Base-by-base conservation (phyloP, 1,140 invertebrate genomes). In the Bathynomus jamesi region DNA sequence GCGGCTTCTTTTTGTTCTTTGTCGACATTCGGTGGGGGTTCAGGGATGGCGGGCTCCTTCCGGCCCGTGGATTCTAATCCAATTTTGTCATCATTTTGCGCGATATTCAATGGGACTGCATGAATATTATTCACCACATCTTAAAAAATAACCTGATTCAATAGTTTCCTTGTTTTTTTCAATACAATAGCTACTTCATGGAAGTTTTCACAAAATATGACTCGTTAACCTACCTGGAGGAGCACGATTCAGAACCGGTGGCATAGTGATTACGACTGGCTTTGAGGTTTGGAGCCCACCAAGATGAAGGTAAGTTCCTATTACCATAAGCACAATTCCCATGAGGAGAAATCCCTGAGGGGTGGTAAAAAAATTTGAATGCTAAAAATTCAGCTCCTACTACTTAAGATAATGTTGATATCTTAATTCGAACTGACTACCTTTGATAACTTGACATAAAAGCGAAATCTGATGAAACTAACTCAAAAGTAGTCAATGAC, bases 271-370 rank as follows among this genome's bases (percentile, higher is more conserved):
- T 5, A 53, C 40, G 21, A 5, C 13, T 3, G 13, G 13, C 2
- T 53, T 5, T 2, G 2, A 53, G 40, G 13, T 53, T 5, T 5
- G 40, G 21, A 53, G 1, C 13, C 40, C 32, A 7, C 53, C 61
- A 40, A 75, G 32, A 61, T 72, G 67, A 5, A 72, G 70, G 67
- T 75, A 75, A 40, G 66, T 72, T 21, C 70, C 74, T 13, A 40
- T 70, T 25, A 72, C 74, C 61, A 72, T 72, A 25, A 76, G 30
- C 27, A 76, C 17, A 2, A 70, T 53, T 1, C 74, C 74, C 67
- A 76, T 24, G 28, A 76, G 31, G 69, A 76, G 71, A 28, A 76
- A 66, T 28, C 67, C 70, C 74, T 76, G 63, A n/a, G 25, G 31
- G 24, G 3, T 25, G 25, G 30, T 8, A 13, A 28, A 69, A 69